These are phyloP conservation scores for Nipponacmea schrenckii DNA, from an alignment of 2,888 invertebrate genomes.

Conservation along the genomic window DNA sequence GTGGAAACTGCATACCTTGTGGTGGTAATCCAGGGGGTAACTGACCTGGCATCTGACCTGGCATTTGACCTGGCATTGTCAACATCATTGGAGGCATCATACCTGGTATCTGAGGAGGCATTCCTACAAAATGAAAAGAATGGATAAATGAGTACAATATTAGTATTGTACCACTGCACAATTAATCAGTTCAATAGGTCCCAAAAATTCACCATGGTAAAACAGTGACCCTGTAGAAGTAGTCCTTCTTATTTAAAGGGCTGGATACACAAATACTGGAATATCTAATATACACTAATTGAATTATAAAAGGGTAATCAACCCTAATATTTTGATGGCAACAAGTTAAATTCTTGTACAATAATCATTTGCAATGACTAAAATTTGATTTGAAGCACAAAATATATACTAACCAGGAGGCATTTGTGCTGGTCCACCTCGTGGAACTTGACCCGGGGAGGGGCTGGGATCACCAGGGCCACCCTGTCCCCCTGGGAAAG, in stretches of 20 bases:
- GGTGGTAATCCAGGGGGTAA: slow-evolving; percentile 34
- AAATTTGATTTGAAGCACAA: no score
- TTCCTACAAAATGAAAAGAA: slow-evolving; percentile 33
- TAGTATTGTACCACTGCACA: no score
- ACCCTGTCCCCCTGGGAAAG: background rate
- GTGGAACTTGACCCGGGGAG: slow-evolving; percentile 24
- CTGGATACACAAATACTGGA: no score
- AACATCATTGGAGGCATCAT: slow-evolving; percentile 51
- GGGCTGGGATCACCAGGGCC: background rate
- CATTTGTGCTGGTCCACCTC: slow-evolving; percentile 24
- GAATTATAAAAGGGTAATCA: no score
- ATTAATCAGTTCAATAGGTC: no score
- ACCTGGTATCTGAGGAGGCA: slow-evolving; percentile 37
- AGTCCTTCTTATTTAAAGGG: no score
- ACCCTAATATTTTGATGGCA: no score
- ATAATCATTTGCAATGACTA: no score
- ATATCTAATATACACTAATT: no score
- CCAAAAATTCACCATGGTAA: no score
- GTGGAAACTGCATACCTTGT: slow-evolving; percentile 34
- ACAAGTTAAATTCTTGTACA: no score
- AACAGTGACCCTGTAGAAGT: no score
- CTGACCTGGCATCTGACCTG: slow-evolving; percentile 32
- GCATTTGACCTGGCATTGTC: slow-evolving; percentile 41
- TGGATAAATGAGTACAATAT: background rate
- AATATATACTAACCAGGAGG: background rate